Evolutionary conservation across 2,113 vertebrate species (phyloP).

Genomic region (Hylia prasina): DNA sequence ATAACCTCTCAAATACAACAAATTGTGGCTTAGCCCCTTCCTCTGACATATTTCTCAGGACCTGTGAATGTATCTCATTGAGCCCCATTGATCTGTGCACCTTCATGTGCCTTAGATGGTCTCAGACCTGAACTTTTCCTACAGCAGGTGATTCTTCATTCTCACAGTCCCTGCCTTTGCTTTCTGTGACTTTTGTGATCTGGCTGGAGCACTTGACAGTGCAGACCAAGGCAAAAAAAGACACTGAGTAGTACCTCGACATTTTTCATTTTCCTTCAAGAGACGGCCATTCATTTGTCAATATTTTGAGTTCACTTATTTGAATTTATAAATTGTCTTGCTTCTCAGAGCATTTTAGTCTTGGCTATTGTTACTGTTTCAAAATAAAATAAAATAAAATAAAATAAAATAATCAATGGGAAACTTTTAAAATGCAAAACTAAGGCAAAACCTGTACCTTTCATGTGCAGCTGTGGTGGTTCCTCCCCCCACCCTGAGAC

Average conservation of each 20-base stretch:
- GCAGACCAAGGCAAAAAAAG: neutral
- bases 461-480: neutral
- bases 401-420: neutral
- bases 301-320: neutral
- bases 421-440: neutral
- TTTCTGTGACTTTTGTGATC: neutral
- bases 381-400: neutral
- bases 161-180: neutral
- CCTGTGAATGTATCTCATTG: neutral
- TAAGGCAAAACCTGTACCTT: neutral
- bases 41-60: neutral
- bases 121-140: neutral
- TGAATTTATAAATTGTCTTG: neutral
- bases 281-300: neutral
- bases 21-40: neutral
- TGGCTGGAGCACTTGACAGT: neutral
- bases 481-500: neutral
- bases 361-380: neutral
- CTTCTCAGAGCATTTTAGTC: neutral
- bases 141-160: neutral
- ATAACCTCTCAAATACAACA: neutral
- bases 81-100: neutral
- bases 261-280: neutral
- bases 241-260: neutral
- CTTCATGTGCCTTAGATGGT: neutral